A percentile compares a stretch with the other conserved stretches of the same genome.
These are phyloP conservation scores for Anthonomus grandis DNA, from an alignment of 1,140 invertebrate genomes.

Conservation along the genomic window DNA sequence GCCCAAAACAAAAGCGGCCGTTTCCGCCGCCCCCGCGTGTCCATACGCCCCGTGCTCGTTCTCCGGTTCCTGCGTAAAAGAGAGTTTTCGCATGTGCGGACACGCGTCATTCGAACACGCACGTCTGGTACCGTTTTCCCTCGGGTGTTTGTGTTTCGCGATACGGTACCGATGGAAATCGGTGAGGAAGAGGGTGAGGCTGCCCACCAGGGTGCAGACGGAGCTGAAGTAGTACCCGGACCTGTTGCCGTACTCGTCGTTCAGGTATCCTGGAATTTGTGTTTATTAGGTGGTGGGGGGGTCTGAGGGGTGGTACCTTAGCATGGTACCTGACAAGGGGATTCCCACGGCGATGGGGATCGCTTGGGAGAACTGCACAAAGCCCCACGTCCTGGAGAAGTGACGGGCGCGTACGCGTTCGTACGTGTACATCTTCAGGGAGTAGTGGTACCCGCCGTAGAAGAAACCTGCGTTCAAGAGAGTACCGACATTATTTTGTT, in stretches of 20 bases:
- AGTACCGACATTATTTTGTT: too few species aligned
- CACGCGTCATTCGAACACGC: conserved; percentile 58
- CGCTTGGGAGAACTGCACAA: conserved; percentile 83
- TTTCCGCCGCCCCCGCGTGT: conserved; percentile 47
- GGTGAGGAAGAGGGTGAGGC: conserved; percentile 73
- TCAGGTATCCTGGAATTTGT: conserved; percentile 67
- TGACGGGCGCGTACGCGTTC: conserved; percentile 80
- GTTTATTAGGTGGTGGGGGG: not conserved
- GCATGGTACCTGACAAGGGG: conserved; percentile 84
- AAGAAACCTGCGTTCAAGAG: conserved; percentile 72
- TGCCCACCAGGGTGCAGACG: conserved; percentile 70
- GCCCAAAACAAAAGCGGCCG: conserved; percentile 54
- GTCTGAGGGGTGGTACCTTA: conserved; percentile 29
- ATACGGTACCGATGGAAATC: conserved; percentile 71
- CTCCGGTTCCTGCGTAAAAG: conserved; percentile 59
- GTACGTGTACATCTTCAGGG: conserved; percentile 85
- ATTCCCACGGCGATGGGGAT: conserved; percentile 83
- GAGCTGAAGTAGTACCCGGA: conserved; percentile 81
- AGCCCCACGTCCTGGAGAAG: conserved; percentile 85
- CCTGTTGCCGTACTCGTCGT: conserved; percentile 68
- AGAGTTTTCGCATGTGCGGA: conserved; percentile 56
- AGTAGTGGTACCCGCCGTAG: conserved; percentile 81
- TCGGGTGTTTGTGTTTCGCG: conserved; percentile 63
- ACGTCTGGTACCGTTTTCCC: conserved; percentile 56
- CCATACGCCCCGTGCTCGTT: conserved; percentile 53